Evolutionary conservation across 2,113 vertebrate genomes (phyloP).

Genomic region (Cryptomyrus ogoouensis): DNA sequence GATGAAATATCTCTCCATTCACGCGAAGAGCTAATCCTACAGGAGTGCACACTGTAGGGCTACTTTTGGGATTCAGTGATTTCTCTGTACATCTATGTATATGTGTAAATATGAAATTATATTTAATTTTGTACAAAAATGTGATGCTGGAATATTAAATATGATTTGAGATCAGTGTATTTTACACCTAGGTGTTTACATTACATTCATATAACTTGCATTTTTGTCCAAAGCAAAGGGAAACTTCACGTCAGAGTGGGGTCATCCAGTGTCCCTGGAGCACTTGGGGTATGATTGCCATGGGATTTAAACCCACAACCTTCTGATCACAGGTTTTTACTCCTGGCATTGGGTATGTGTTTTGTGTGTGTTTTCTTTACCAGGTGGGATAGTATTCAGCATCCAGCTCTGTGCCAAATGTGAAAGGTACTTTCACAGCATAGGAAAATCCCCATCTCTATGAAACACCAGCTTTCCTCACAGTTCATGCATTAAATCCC

Average conservation of each 20-base stretch:
- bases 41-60: background rate
- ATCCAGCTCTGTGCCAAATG: background rate
- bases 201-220: background rate
- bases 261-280: background rate
- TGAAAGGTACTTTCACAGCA: slow-evolving; percentile 11
- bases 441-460: background rate
- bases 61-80: slow-evolving; percentile 17
- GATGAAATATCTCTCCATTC: background rate
- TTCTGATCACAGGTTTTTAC: background rate
- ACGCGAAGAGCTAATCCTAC: background rate
- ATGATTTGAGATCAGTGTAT: slow-evolving; percentile 16
- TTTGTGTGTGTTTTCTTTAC: slow-evolving; percentile 14
- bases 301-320: background rate
- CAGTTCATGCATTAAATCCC: background rate
- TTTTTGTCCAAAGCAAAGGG: background rate
- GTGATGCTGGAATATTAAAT: slow-evolving; percentile 27
- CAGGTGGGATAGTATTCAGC: slow-evolving; percentile 5
- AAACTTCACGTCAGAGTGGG: background rate
- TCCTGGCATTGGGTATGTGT: background rate
- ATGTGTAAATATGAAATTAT: slow-evolving; percentile 43
- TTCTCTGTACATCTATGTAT: slow-evolving; percentile 38
- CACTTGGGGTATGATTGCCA: background rate
- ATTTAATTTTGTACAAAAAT: slow-evolving; percentile 70
- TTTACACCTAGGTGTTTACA: background rate
- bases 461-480: background rate